phyloP scores from a whole-genome alignment of 2,797 vertebrate species.

The Bradypus variegatus region DNA sequence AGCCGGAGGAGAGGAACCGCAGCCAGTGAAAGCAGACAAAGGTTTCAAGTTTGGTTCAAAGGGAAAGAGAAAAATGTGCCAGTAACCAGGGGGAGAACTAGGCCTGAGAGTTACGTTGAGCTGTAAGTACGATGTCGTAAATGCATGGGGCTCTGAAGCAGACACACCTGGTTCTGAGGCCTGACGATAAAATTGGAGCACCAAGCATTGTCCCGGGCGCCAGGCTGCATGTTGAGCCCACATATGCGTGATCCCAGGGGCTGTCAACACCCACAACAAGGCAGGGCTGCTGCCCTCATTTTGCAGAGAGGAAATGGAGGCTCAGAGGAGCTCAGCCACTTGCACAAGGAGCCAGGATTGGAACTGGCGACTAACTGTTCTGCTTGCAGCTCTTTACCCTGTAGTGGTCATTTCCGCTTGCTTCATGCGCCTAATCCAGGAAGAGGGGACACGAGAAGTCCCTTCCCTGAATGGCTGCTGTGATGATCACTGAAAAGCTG shows the following conservation, averaged over 20 bases:
- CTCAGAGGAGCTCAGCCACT: background rate
- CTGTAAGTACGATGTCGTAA: fast-evolving
- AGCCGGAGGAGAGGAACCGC: background rate
- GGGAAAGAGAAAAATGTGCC: conserved; percentile 10
- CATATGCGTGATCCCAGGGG: fast-evolving
- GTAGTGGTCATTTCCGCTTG: background rate
- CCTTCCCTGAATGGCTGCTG: background rate
- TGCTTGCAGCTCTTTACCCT: background rate
- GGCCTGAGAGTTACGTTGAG: fast-evolving
- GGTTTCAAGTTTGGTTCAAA: background rate
- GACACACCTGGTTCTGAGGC: background rate
- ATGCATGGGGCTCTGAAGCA: fast-evolving
- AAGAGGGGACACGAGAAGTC: too few relatives aligned
- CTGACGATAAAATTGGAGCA: background rate
- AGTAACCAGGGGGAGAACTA: background rate
- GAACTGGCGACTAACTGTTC: fast-evolving
- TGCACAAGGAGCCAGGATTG: background rate
- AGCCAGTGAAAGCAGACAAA: background rate
- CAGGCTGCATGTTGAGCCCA: too few relatives aligned
- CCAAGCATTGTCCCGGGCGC: fast-evolving
- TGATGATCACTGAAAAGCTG: background rate
- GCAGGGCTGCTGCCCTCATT: background rate
- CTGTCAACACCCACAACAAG: background rate
- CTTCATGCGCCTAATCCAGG: background rate
- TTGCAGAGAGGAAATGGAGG: background rate